A percentile compares a stretch with the other conserved stretches of the same genome.
phyloP scores from a whole-genome alignment of 2,797 vertebrate genomes.

The Lateolabrax maculatus region DNA sequence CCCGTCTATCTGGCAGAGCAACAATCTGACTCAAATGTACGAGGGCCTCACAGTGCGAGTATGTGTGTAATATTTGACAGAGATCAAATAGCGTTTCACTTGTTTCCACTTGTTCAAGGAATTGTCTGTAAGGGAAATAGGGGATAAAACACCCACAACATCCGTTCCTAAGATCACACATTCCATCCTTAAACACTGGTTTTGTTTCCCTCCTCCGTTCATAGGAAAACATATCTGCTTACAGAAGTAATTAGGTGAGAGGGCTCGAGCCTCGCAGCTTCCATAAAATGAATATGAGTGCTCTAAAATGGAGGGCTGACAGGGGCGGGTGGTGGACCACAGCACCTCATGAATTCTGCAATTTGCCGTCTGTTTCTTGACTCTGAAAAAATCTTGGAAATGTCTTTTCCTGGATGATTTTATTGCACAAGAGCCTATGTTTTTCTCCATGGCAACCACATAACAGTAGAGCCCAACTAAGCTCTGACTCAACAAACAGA shows the following conservation, averaged over 20 bases:
- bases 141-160: conserved; percentile 85
- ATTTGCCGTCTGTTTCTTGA: conserved; percentile 84
- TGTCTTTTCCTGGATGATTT: conserved; percentile 85
- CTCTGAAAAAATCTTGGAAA: conserved; percentile 85
- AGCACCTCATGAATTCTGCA: conserved; percentile 81
- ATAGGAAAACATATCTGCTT: conserved; percentile 84
- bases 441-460: conserved; percentile 88
- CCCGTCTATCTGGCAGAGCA: conserved; percentile 41
- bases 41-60: conserved; percentile 53
- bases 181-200: conserved; percentile 84
- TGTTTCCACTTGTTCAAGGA: conserved; percentile 85
- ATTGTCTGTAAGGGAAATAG: conserved; percentile 83
- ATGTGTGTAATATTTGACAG: conserved; percentile 76
- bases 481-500: conserved; percentile 89
- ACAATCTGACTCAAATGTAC: conserved; percentile 48
- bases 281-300: conserved; percentile 78
- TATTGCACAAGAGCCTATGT: conserved; percentile 85
- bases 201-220: conserved; percentile 79
- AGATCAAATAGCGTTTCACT: conserved; percentile 84
- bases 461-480: conserved; percentile 84
- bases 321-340: conserved; percentile 75
- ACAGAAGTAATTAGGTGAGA: conserved; percentile 83
- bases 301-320: conserved; percentile 79
- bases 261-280: conserved; percentile 73
- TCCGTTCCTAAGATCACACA: conserved; percentile 83